phyloP scores from a whole-genome alignment of 2,888 invertebrate genomes.

The Helleia helle region DNA sequence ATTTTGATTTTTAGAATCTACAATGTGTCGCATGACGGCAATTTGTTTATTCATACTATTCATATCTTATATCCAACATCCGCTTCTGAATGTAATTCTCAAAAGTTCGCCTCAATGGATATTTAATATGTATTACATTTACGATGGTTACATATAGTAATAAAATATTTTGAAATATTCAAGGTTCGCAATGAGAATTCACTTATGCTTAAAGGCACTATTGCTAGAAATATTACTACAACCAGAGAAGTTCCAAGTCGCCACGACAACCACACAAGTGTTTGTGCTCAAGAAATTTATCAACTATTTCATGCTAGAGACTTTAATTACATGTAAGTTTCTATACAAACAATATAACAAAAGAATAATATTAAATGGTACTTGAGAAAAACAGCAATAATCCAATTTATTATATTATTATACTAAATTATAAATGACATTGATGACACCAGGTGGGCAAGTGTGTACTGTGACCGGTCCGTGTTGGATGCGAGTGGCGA shows the following conservation, averaged over 20 bases:
- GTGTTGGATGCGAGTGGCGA: too few relatives aligned
- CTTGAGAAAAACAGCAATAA: slow-evolving; percentile 6
- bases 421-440: too few relatives aligned
- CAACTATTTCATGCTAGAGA: slow-evolving; percentile 29
- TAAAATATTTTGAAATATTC: not conserved
- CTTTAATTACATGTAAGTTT: slow-evolving; percentile 32
- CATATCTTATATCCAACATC: too few relatives aligned
- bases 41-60: too few relatives aligned
- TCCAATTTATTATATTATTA: too few relatives aligned
- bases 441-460: too few relatives aligned
- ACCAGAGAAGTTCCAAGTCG: not conserved
- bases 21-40: too few relatives aligned
- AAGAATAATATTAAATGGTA: not conserved
- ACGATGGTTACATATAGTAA: not conserved
- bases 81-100: too few relatives aligned
- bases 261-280: not conserved
- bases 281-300: slow-evolving; percentile 34
- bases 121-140: too few relatives aligned
- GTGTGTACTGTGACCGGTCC: too few relatives aligned
- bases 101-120: too few relatives aligned
- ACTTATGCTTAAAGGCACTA: not conserved
- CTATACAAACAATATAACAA: slow-evolving; percentile 12
- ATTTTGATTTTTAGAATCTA: too few relatives aligned
- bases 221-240: not conserved
- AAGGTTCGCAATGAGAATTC: not conserved